A percentile compares a stretch with the other conserved stretches of the same genome.
These are phyloP conservation scores for Argynnis bischoffii DNA, from an alignment of 2,888 invertebrate species.

Conservation along the genomic window DNA sequence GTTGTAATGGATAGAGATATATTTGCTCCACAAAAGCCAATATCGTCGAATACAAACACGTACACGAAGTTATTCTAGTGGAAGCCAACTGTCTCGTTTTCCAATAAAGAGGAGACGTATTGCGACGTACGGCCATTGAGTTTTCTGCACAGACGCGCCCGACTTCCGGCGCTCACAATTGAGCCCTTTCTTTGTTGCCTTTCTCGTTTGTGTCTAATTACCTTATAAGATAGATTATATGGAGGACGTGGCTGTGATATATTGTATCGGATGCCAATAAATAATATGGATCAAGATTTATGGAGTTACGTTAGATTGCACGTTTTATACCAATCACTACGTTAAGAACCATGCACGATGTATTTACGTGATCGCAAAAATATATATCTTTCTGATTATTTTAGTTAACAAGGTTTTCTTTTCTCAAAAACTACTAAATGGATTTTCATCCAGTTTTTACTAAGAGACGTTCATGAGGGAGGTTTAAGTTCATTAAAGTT, in stretches of 20 bases:
- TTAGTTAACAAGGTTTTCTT: no score
- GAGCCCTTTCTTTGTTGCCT: constrained; percentile 47
- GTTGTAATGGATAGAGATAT: constrained; percentile 49
- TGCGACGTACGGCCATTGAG: constrained; percentile 70
- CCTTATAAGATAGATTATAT: constrained; percentile 22
- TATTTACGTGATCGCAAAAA: no score
- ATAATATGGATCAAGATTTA: not conserved
- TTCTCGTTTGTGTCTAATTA: constrained; percentile 39
- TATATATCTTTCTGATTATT: no score
- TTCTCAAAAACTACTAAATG: no score
- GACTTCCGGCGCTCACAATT: constrained; percentile 47
- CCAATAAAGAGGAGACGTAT: constrained; percentile 75
- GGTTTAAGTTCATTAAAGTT: no score
- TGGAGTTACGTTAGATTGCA: not conserved
- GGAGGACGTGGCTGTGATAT: constrained; percentile 3
- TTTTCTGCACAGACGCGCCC: constrained; percentile 71
- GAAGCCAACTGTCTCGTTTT: constrained; percentile 74
- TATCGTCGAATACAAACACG: constrained; percentile 67
- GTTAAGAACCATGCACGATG: no score
- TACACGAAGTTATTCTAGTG: constrained; percentile 64
- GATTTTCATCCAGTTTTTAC: no score
- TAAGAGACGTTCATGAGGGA: no score
- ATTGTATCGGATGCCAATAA: not conserved
- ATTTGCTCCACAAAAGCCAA: constrained; percentile 67
- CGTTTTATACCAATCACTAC: no score